Base-by-base conservation (phyloP, 2,797 vertebrate genomes). In the Thunnus albacares region DNA sequence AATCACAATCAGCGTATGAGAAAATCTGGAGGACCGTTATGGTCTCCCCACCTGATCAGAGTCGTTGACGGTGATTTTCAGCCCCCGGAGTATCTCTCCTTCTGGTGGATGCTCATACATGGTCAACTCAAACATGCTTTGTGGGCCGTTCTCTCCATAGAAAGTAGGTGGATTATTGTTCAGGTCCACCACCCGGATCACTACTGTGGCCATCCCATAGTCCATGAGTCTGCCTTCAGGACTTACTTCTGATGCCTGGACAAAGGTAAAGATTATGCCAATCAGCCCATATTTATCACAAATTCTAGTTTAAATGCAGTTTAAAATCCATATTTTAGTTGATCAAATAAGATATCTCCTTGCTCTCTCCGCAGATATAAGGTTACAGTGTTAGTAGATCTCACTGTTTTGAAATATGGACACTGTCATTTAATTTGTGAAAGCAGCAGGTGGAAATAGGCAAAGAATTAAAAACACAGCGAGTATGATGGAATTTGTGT, bases 101-200 rank as follows among this genome's bases (percentile, higher is more conserved):
- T 97, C 97, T 0, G 97, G 96, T 0, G 98, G 98, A 86, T 99
- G 97, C 81, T 99, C 98, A 0, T 97, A 95, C 96, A 99, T 97
- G 61, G 96, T 98, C 81, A 99, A 89, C 87, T 99, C 96, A 90
- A 99, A 99, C 56, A 90, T 95, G 88, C 96, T 97, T 92, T 99
- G 97, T 3, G 94, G 96, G 61, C 98, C 97, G 0, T 90, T 96
- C 79, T 98, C 97, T 49, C 98, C 98, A 0, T 97, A 99, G 93
- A 99, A 99, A 0, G 97, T 98, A 0, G 98, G 98, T 0, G 97
- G 97, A 17, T 99, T 98, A 74, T 99, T 99, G 92, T 99, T 99
- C 69, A 99, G 96, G 90, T 99, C 98, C 3, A 99, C 96, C 15
- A 99, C 95, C 67, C 96, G 95, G 91, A 99, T 96, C 72, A 95